Percentiles rank a stretch among this genome's conserved stretches.
Evolutionary conservation across 64 coral and sea anemone species (phyloP).

Genomic region (Montipora sp.): DNA sequence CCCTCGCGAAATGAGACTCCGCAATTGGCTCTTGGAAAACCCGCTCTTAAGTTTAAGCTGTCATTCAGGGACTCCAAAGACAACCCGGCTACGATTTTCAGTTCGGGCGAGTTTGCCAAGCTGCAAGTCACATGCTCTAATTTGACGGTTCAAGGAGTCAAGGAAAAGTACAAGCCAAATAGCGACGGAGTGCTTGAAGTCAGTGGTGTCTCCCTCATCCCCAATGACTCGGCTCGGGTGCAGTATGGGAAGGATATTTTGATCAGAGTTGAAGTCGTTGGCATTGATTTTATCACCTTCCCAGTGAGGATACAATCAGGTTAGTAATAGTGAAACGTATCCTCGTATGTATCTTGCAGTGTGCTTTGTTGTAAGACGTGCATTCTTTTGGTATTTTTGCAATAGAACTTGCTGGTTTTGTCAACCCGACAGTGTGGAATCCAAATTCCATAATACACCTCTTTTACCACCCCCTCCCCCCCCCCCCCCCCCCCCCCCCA

Average conservation of each 20-base stretch:
- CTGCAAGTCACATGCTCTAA: constrained; percentile 63
- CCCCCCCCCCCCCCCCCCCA: too few species aligned
- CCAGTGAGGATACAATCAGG: constrained; percentile 71
- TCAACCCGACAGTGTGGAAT: too few species aligned
- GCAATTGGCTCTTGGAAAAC: constrained; percentile 59
- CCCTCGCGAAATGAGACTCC: constrained; percentile 75
- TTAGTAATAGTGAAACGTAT: not conserved
- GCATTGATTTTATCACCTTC: constrained; percentile 75
- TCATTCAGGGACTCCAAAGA: constrained; percentile 58
- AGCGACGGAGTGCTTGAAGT: constrained; percentile 78
- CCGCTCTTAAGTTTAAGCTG: constrained; percentile 72
- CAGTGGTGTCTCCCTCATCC: constrained; percentile 63
- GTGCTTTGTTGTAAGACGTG: not conserved
- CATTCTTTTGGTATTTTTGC: too few species aligned
- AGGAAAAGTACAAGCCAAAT: constrained; percentile 70
- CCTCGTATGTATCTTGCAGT: not conserved
- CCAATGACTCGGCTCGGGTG: constrained; percentile 34
- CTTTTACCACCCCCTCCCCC: too few species aligned
- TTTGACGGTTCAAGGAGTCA: constrained; percentile 53
- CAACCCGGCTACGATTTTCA: constrained; percentile 68
- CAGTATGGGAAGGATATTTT: constrained; percentile 49
- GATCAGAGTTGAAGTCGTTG: constrained; percentile 65
- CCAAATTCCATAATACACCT: too few species aligned
- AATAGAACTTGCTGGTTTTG: too few species aligned
- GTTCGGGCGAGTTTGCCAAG: constrained; percentile 61